Conservation (phyloP, 2,113 vertebrate species). For the Sorex araneus region DNA sequence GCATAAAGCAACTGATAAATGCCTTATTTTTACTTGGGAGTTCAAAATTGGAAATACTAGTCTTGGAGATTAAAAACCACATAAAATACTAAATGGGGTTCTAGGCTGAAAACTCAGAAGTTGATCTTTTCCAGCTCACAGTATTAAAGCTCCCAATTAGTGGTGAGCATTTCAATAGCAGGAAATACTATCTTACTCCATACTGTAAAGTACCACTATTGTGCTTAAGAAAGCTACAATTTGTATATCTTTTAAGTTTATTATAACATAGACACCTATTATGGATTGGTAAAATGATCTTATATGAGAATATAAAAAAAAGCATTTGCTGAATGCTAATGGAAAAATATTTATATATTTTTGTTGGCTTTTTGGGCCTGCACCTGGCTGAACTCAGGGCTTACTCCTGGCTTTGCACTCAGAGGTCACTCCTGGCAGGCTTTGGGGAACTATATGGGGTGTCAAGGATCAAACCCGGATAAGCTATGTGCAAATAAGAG, state of each 20-base stretch:
- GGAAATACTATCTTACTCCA: slow-evolving; percentile 61
- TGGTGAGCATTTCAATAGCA: slow-evolving; percentile 61
- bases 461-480: too few species aligned
- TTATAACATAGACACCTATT: slow-evolving; percentile 47
- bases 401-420: too few species aligned
- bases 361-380: too few species aligned
- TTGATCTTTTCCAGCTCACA: slow-evolving; percentile 80
- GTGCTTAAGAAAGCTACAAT: slow-evolving; percentile 69
- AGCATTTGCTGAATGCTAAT: slow-evolving; percentile 55
- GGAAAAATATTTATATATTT: not conserved
- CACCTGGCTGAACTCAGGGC: too few species aligned
- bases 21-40: slow-evolving; percentile 75
- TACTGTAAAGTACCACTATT: slow-evolving; percentile 68
- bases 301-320: slow-evolving; percentile 55
- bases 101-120: slow-evolving; percentile 67
- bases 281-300: slow-evolving; percentile 59
- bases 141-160: slow-evolving; percentile 66
- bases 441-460: too few species aligned
- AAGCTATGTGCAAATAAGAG: not conserved
- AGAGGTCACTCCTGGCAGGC: too few species aligned
- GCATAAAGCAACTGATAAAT: slow-evolving; percentile 73
- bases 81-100: slow-evolving; percentile 82
- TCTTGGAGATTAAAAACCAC: slow-evolving; percentile 82
- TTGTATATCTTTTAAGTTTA: slow-evolving; percentile 65
- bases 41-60: slow-evolving; percentile 81